Conservation (phyloP, 2,888 invertebrate species). For the Tolmerus cingulatus region DNA sequence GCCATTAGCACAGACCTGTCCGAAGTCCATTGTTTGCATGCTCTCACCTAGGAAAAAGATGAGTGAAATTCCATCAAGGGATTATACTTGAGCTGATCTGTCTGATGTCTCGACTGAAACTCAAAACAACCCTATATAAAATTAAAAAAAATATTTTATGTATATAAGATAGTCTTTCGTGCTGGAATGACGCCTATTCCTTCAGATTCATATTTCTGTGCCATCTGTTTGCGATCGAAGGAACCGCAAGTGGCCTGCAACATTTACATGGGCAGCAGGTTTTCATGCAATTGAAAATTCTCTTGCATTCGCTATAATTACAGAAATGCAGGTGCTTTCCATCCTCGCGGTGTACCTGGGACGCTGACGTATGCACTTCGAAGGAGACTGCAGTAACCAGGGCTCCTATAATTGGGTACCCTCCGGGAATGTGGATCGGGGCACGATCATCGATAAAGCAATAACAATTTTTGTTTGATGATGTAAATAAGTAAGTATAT, state of each 20-base stretch:
- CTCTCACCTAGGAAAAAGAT: background rate
- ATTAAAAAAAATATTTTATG: background rate
- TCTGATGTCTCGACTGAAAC: background rate
- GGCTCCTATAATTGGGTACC: background rate
- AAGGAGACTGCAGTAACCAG: background rate
- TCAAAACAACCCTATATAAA: background rate
- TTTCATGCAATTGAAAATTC: slow-evolving; percentile 18
- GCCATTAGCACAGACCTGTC: background rate
- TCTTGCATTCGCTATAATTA: slow-evolving; percentile 20
- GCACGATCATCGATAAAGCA: background rate
- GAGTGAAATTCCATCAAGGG: background rate
- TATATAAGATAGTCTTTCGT: background rate
- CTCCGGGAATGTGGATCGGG: background rate
- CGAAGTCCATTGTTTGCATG: background rate
- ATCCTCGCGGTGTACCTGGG: background rate
- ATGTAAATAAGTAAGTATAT: background rate
- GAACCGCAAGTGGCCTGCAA: slow-evolving; percentile 12
- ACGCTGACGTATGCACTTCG: background rate
- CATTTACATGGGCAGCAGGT: slow-evolving; percentile 25
- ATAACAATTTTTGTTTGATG: background rate
- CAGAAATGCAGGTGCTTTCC: slow-evolving; percentile 29
- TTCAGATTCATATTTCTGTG: slow-evolving; percentile 16
- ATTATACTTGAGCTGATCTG: background rate
- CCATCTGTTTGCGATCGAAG: background rate
- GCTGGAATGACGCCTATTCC: background rate